Conservation (phyloP, 1,140 invertebrate species). For the Nymphalis io region DNA sequence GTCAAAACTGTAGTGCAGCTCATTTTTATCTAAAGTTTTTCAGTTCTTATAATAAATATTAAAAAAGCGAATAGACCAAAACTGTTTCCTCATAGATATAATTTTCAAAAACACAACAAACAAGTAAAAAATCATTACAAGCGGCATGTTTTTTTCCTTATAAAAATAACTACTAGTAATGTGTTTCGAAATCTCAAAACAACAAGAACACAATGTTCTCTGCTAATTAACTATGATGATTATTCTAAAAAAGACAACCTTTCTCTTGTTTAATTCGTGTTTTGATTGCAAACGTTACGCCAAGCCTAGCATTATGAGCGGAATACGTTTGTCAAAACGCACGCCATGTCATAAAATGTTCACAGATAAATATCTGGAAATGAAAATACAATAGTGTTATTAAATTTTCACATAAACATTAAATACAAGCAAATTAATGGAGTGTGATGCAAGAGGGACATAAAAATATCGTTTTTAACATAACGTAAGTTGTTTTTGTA, state of each 20-base stretch:
- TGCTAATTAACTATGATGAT: constrained; percentile 17
- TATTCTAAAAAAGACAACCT: constrained; percentile 8
- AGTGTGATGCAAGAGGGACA: background rate
- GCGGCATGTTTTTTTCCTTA: too few relatives aligned
- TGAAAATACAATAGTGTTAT: constrained; percentile 24
- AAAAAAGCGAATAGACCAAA: too few relatives aligned
- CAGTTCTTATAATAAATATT: too few relatives aligned
- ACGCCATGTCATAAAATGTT: constrained; percentile 14
- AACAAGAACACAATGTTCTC: background rate
- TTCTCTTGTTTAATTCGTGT: constrained; percentile 16
- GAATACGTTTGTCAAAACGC: constrained; percentile 20
- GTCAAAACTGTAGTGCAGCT: too few relatives aligned
- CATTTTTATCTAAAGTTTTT: too few relatives aligned
- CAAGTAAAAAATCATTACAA: too few relatives aligned
- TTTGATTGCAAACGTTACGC: constrained; percentile 20
- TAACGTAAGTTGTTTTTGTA: background rate
- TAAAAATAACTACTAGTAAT: background rate
- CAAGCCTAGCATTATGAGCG: background rate
- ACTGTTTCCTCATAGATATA: too few relatives aligned
- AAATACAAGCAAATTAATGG: constrained; percentile 8
- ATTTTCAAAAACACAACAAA: too few relatives aligned
- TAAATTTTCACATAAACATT: constrained; percentile 24
- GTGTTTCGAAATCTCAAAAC: background rate
- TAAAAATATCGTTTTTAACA: background rate
- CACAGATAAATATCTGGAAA: constrained; percentile 23